Evolutionary conservation across 2,113 vertebrate species (phyloP).

Genomic region (Nettapus auritus): DNA sequence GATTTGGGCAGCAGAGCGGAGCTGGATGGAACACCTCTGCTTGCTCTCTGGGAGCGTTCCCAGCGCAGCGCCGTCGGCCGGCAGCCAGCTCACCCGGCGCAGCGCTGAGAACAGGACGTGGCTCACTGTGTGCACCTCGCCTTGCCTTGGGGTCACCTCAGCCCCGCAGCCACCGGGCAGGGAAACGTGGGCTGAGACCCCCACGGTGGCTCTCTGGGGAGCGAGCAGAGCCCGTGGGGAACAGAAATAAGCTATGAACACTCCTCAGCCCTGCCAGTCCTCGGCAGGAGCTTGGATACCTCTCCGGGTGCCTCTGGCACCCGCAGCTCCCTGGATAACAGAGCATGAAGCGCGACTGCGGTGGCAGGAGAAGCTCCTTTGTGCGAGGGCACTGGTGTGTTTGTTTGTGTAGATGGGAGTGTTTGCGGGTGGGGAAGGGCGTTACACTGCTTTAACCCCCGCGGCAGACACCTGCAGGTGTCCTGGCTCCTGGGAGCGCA

Average conservation of each 20-base stretch:
- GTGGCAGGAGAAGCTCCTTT: conserved; percentile 55
- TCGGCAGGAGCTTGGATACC: not conserved
- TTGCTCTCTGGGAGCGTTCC: rapidly evolving
- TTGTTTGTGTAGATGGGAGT: conserved; percentile 52
- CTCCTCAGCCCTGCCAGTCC: not conserved
- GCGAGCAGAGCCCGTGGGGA: rapidly evolving
- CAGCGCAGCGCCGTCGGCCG: not conserved
- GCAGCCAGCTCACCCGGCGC: not conserved
- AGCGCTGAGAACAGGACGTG: not conserved
- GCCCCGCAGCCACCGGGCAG: not conserved
- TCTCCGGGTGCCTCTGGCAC: conserved; percentile 29
- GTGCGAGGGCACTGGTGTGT: conserved; percentile 59
- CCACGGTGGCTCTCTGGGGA: not conserved
- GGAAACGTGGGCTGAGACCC: rapidly evolving
- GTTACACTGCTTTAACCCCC: not conserved
- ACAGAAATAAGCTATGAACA: not conserved
- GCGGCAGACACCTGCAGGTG: rapidly evolving
- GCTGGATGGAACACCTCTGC: not conserved
- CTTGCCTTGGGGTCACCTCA: not conserved
- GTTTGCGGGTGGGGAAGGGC: not conserved
- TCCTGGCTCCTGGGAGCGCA: not conserved
- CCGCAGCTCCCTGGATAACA: not conserved
- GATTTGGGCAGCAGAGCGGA: not conserved
- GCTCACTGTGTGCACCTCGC: not conserved
- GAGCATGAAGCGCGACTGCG: not conserved